Evolutionary conservation across 2,797 vertebrate genomes (phyloP).

Genomic region (Poecilia wingei): DNA sequence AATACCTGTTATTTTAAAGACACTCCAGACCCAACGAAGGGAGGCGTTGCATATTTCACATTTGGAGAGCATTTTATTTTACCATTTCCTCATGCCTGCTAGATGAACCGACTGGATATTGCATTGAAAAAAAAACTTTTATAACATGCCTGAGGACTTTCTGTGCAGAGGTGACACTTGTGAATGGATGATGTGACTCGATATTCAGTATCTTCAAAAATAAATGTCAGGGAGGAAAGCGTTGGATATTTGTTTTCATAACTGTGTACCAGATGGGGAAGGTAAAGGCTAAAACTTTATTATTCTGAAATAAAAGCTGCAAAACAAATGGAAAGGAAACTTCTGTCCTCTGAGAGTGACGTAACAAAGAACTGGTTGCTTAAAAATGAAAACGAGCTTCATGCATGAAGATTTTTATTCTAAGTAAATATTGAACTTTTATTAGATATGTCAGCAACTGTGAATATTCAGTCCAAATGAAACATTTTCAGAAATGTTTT

Average conservation of each 20-base stretch:
- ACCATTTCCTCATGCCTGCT: neutral
- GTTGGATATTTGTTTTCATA: neutral
- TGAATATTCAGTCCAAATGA: neutral
- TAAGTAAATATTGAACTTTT: neutral
- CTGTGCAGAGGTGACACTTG: constrained; percentile 46
- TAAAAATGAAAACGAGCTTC: neutral
- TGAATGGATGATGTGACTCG: constrained; percentile 62
- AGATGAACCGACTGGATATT: constrained; percentile 46
- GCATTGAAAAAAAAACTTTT: constrained; percentile 41
- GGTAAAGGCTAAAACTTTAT: neutral
- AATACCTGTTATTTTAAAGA: constrained; percentile 19
- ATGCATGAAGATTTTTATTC: neutral
- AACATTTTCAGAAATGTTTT: too few species aligned
- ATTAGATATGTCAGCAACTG: neutral
- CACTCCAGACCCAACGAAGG: constrained; percentile 31
- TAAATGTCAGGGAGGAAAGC: constrained; percentile 28
- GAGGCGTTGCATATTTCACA: constrained; percentile 46
- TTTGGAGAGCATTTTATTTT: constrained; percentile 34
- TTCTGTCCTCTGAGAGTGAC: neutral
- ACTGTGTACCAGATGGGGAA: neutral
- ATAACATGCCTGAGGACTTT: constrained; percentile 43
- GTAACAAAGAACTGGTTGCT: neutral
- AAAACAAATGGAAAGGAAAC: neutral
- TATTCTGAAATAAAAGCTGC: neutral
- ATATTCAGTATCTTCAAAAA: constrained; percentile 53